A percentile compares a stretch with the other conserved stretches of the same genome.
phyloP scores from a whole-genome alignment of 2,113 vertebrate species.

The Chinchilla lanigera region DNA sequence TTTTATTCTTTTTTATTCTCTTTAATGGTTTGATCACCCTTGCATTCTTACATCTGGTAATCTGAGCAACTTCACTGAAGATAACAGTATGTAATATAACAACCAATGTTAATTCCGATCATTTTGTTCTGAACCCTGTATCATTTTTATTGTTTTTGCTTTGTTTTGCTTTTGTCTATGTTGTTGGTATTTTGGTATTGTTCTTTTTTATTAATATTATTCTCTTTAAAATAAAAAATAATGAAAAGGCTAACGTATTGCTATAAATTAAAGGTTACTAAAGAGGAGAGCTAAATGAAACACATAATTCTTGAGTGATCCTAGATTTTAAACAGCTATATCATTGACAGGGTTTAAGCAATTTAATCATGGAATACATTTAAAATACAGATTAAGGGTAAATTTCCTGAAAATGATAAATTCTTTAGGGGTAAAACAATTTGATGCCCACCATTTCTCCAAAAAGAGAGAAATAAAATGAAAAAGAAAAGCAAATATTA shows the following conservation, averaged over 20 bases:
- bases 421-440: background rate
- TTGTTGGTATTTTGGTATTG: no score
- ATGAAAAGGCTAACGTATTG: background rate
- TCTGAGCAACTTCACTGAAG: no score
- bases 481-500: conserved; percentile 12
- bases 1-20: no score
- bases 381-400: background rate
- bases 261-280: conserved; percentile 29
- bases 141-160: no score
- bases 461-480: background rate
- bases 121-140: no score
- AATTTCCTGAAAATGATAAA: conserved; percentile 17
- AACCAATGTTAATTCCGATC: no score
- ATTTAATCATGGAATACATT: background rate
- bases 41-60: no score
- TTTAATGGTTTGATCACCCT: no score
- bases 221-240: background rate
- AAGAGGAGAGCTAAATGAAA: background rate
- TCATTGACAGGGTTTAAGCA: background rate
- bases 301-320: background rate
- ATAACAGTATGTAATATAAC: no score
- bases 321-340: background rate
- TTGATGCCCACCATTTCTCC: background rate
- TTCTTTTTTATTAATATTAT: no score
- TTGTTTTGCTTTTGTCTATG: no score